Percentiles rank a stretch among this genome's conserved stretches.
These are phyloP conservation scores for Syngnathus floridae DNA, from an alignment of 2,113 vertebrate species.

Conservation along the genomic window DNA sequence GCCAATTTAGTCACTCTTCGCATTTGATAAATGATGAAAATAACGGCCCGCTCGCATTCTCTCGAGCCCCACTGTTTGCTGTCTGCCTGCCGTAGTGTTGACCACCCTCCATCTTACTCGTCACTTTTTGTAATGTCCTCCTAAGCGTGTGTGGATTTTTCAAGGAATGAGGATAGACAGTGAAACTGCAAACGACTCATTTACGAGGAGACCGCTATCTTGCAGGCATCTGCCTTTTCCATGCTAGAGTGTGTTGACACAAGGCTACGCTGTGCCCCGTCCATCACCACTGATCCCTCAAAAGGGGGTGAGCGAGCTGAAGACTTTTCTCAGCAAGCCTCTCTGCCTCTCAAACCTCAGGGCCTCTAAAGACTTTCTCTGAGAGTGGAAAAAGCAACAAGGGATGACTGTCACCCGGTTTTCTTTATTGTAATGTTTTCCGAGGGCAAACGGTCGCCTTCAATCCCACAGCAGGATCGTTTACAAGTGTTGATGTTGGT, in stretches of 20 bases:
- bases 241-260: slow-evolving; percentile 35
- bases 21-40: slow-evolving; percentile 60
- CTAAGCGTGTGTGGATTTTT: slow-evolving; percentile 16
- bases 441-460: slow-evolving; percentile 29
- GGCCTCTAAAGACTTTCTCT: slow-evolving; percentile 59
- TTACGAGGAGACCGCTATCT: not conserved
- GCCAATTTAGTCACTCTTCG: slow-evolving; percentile 6
- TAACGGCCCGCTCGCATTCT: slow-evolving; percentile 34
- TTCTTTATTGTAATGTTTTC: slow-evolving; percentile 22
- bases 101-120: slow-evolving; percentile 7
- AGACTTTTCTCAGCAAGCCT: slow-evolving; percentile 14
- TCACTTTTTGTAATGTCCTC: slow-evolving; percentile 6
- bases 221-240: slow-evolving; percentile 9
- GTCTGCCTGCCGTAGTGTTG: slow-evolving; percentile 13
- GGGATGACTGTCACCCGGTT: slow-evolving; percentile 35
- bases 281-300: slow-evolving; percentile 12
- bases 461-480: slow-evolving; percentile 20
- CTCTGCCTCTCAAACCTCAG: slow-evolving; percentile 69
- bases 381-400: slow-evolving; percentile 32
- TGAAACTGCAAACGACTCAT: not conserved
- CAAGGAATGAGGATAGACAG: slow-evolving; percentile 16
- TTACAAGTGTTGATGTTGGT: slow-evolving; percentile 39
- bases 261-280: slow-evolving; percentile 17
- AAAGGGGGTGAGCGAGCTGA: slow-evolving; percentile 12
- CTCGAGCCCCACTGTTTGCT: slow-evolving; percentile 37